These are phyloP conservation scores for Fragum sueziense DNA, from an alignment of 2,888 invertebrate genomes.

Conservation along the genomic window DNA sequence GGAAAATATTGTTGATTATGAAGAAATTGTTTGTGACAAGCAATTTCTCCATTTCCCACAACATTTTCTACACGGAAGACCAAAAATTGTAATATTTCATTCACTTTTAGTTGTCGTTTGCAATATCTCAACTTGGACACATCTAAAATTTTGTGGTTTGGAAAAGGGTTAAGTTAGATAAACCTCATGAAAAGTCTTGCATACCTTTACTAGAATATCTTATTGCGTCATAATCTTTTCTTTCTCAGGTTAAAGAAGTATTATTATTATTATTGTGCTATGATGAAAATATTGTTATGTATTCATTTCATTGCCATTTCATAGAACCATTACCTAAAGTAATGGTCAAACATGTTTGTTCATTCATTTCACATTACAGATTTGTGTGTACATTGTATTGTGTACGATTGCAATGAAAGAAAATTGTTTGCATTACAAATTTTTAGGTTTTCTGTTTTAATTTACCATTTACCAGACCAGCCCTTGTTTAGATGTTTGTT, in stretches of 20 bases:
- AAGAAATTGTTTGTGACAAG: neutral
- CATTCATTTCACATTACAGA: neutral
- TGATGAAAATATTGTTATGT: neutral
- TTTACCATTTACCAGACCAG: neutral
- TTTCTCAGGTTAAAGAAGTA: neutral
- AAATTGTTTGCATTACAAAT: neutral
- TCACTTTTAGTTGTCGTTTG: too few relatives aligned
- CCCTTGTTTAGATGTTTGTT: too few relatives aligned
- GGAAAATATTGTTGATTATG: neutral
- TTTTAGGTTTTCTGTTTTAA: neutral
- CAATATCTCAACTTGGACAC: too few relatives aligned
- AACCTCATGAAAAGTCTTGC: too few relatives aligned
- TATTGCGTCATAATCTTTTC: too few relatives aligned
- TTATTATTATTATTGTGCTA: neutral
- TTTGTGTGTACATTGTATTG: neutral
- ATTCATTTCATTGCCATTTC: neutral
- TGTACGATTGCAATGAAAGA: neutral
- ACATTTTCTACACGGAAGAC: neutral
- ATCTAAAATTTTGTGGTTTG: too few relatives aligned
- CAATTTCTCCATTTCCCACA: constrained; percentile 18
- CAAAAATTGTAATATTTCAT: too few relatives aligned
- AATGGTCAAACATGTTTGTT: neutral
- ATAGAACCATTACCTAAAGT: neutral
- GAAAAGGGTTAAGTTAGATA: too few relatives aligned
- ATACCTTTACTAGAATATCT: too few relatives aligned